Base-by-base conservation (phyloP, 2,888 invertebrate species). In the Liodrosophila aerea region DNA sequence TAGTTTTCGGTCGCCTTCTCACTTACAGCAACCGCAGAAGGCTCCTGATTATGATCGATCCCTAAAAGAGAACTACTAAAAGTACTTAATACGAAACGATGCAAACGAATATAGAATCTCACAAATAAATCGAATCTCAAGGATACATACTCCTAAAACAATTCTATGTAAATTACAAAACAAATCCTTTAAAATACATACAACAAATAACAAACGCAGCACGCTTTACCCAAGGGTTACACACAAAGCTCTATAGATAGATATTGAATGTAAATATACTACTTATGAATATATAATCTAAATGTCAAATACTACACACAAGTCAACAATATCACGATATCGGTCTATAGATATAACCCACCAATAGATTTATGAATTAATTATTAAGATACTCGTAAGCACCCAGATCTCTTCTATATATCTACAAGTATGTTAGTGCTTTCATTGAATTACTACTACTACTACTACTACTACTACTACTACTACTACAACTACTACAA, bases 21-120 rank as follows among this genome's bases (percentile, higher is more conserved):
- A 92, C 92, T 76, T 94, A 94, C 94, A 94, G 94, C 94, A 94
- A 92, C 93, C 93, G 94, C 94, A 93, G 94, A 94, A 94, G 94
- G 94, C 92, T 93, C 93, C 92, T 87, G 84, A 73, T 70, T 73
- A 76, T 81, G 76, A 81, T 75, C 75, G 76, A 83, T 83, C 71
- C 43, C 58, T 54, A 57, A 45, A 62, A 58, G 9, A 27, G 22
- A 54, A 22, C 22, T 22, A 47, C 12, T 1, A 53, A 54, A 57
- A 46, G 44, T 52, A 60, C 45, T 59, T 69, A n/a, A n/a, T n/a
- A n/a, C n/a, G 22, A 22, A 22, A 22, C 22, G 45, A 30, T 9
- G 33, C 33, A 60, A 56, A 4, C 9, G 11, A 15, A 40, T 18
- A 13, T 41, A 31, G 27, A 52, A 12, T 47, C 33, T 3, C 18